A percentile compares a stretch with the other conserved stretches of the same genome.
Evolutionary conservation across 2,888 invertebrate genomes (phyloP).

Genomic region (Margaritifera margaritifera): DNA sequence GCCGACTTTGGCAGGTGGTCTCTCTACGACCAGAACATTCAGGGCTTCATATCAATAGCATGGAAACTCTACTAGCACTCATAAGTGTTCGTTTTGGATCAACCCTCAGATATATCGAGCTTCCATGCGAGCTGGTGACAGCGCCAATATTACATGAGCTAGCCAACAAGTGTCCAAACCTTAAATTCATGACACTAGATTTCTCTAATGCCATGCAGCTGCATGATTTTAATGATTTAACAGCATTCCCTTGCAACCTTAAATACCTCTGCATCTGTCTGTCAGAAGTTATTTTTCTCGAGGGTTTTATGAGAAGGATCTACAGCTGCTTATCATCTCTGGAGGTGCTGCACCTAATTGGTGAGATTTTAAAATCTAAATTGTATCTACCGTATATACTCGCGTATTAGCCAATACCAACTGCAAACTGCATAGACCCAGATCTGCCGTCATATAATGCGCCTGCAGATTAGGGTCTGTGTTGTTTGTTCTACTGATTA

Average conservation of each 20-base stretch:
- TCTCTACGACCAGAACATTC: constrained; percentile 97
- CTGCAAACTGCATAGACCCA: no score
- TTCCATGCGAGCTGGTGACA: constrained; percentile 96
- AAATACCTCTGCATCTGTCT: constrained; percentile 96
- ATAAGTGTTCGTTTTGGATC: constrained; percentile 78
- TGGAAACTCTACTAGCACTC: constrained; percentile 89
- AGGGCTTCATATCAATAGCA: constrained; percentile 88
- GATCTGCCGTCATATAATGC: no score
- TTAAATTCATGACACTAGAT: constrained; percentile 87
- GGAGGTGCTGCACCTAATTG: constrained; percentile 96
- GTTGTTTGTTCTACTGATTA: no score
- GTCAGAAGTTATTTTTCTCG: constrained; percentile 99
- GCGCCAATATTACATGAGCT: constrained; percentile 97
- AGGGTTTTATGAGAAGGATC: constrained; percentile 99
- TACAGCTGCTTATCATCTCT: constrained; percentile 99
- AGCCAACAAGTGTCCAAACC: constrained; percentile 82
- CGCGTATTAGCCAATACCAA: no score
- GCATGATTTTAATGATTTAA: constrained; percentile 99
- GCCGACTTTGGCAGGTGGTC: constrained; percentile 94
- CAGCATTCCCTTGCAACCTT: constrained; percentile 97
- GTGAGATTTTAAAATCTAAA: constrained; percentile 73
- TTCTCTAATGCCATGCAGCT: constrained; percentile 93
- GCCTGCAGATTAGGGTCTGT: no score
- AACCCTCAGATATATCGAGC: constrained; percentile 70
- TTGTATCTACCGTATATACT: no score